Conservation (phyloP, 2,888 invertebrate species). For the Aromia moschata region DNA sequence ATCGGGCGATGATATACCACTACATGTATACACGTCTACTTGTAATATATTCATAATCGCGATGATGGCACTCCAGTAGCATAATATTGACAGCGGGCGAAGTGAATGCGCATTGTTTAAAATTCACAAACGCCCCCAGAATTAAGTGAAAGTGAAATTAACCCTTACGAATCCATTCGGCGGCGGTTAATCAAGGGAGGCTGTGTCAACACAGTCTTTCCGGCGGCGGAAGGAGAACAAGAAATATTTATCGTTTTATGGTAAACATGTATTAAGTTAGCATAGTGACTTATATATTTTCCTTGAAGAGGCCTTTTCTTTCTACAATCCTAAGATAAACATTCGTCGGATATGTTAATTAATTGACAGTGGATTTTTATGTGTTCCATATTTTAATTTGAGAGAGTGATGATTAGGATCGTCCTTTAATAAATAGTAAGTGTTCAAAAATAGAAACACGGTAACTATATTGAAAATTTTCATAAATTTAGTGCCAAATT, state of each 20-base stretch:
- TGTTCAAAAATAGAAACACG: no score
- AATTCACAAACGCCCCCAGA: slow-evolving; percentile 59
- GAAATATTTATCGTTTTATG: slow-evolving; percentile 29
- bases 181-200: slow-evolving; percentile 54
- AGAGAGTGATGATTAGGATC: no score
- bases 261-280: slow-evolving; percentile 18
- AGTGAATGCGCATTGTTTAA: slow-evolving; percentile 58
- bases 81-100: slow-evolving; percentile 61
- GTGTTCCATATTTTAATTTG: no score
- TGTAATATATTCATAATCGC: slow-evolving; percentile 62
- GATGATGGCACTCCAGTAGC: slow-evolving; percentile 57
- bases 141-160: slow-evolving; percentile 62
- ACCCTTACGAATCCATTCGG: slow-evolving; percentile 54
- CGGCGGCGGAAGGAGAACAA: slow-evolving; percentile 21
- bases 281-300: not conserved
- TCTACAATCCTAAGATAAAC: not conserved
- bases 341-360: not conserved
- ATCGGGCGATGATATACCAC: slow-evolving; percentile 29
- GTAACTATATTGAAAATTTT: no score
- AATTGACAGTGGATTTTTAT: no score
- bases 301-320: not conserved
- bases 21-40: slow-evolving; percentile 54
- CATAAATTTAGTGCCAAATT: no score
- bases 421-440: no score
- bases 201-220: slow-evolving; percentile 47